Evolutionary conservation across 1,140 invertebrate genomes (phyloP), one percentile per base, ranked within the genome.

Genomic region (Leptinotarsa texana): DNA sequence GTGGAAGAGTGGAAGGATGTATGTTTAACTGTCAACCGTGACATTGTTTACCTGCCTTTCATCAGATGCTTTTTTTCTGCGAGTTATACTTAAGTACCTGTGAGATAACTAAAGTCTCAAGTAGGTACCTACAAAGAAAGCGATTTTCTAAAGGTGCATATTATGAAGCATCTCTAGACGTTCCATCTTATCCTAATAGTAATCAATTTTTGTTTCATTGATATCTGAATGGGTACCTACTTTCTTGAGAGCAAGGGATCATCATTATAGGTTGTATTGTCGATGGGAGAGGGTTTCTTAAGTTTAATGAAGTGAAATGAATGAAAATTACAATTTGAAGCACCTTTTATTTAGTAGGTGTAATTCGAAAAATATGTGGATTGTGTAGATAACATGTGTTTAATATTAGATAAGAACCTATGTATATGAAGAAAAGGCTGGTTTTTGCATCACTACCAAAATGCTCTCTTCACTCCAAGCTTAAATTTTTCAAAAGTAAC

Each of bases 171-270:
- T 21, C 24, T 65, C 63, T 22, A 42, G 33, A 42, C 33, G 8
- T 42, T 15, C 3, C 24, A 24, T 65, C 21, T 21, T 15, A 65
- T 65, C 24, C 21, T 22, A 65, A 21, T 65, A 21, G 21, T 65
- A 24, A 27, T 22, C 18, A 65, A 65, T 27, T 65, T 65, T 65
- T n/a, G 21, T 65, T 65, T 15, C 63, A 65, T 65, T 24, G 63
- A 65, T 65, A 65, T 65, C 22, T n/a, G 15, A 65, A 65, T 57
- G 51, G 15, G 51, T 57, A 57, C 51, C 51, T 57, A 13, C 2
- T 8, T n/a, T 15, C 51, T 57, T 57, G 33, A 8, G 33, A 33
- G 33, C 33, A 33, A 33, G 33, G 33, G 33, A 33, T 33, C 33
- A 33, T 33, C 33, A 33, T 33, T 33, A 33, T 33, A 33, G 33